These are phyloP conservation scores for Malacoctenus gilli DNA, from an alignment of 2,797 vertebrate genomes.

Conservation along the genomic window DNA sequence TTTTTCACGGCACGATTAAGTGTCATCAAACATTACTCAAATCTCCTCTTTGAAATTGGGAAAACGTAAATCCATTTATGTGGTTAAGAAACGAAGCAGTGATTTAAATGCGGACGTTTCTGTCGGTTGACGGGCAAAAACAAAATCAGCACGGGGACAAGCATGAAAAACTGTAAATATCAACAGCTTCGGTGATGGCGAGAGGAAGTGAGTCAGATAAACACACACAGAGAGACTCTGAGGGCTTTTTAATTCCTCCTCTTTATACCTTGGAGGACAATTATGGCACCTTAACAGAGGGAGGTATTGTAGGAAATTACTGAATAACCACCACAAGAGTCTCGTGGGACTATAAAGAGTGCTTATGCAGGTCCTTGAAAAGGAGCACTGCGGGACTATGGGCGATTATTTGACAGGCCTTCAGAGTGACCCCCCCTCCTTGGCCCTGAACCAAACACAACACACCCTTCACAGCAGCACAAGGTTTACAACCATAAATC, in stretches of 20 bases:
- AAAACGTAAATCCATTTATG: too few relatives aligned
- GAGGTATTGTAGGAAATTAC: conserved; percentile 12
- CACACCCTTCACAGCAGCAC: conserved; percentile 37
- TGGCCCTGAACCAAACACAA: background rate
- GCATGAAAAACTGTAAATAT: background rate
- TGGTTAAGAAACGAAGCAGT: background rate
- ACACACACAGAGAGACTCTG: background rate
- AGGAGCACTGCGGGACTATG: background rate
- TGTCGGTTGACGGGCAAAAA: background rate
- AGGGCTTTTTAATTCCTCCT: conserved; percentile 2
- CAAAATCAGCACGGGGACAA: background rate
- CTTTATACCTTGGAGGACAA: conserved; percentile 21
- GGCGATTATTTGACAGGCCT: conserved; percentile 18
- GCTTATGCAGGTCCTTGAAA: conserved; percentile 18
- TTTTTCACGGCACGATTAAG: too few relatives aligned
- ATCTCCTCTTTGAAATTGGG: too few relatives aligned
- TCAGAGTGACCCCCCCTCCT: conserved; percentile 15
- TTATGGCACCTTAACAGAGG: conserved; percentile 4
- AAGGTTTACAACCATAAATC: background rate
- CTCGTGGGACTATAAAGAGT: conserved; percentile 15
- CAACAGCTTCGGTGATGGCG: too few relatives aligned
- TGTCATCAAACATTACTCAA: too few relatives aligned
- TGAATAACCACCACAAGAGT: conserved; percentile 14
- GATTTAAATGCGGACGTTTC: background rate
- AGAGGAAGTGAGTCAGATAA: too few relatives aligned